Conservation (phyloP, 2,113 vertebrate species). For the Pygoscelis antarcticus region DNA sequence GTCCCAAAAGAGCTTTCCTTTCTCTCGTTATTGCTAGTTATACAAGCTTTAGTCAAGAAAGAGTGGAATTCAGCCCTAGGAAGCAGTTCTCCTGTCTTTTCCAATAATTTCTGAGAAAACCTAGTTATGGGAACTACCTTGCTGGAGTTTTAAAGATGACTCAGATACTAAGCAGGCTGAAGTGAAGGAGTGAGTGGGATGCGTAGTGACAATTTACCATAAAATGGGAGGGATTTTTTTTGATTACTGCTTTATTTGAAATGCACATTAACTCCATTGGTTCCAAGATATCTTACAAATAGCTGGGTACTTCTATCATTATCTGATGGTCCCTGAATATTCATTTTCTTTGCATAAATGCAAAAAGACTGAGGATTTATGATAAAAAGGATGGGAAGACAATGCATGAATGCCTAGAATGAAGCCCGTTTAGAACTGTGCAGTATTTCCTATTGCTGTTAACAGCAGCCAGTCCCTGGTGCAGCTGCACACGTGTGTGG, state of each 20-base stretch:
- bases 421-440: not conserved
- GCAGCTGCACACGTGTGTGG: too few relatives aligned
- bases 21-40: not conserved
- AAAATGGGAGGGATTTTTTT: not conserved
- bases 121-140: not conserved
- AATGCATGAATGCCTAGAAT: not conserved
- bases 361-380: not conserved
- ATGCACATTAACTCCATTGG: not conserved
- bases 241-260: not conserved
- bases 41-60: not conserved
- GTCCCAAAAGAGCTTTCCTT: not conserved
- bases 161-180: not conserved
- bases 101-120: not conserved
- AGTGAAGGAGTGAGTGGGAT: not conserved
- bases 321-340: not conserved
- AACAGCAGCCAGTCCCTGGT: not conserved
- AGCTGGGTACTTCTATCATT: not conserved
- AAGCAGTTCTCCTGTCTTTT: not conserved
- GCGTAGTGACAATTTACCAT: fast-evolving
- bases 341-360: not conserved
- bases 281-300: not conserved
- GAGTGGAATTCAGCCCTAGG: not conserved
- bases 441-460: not conserved
- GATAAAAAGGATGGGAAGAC: not conserved
- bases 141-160: not conserved